A percentile compares a stretch with the other conserved stretches of the same genome.
phyloP scores from a whole-genome alignment of 92 coral and sea anemone genomes.

The Zoanthus sociatus region DNA sequence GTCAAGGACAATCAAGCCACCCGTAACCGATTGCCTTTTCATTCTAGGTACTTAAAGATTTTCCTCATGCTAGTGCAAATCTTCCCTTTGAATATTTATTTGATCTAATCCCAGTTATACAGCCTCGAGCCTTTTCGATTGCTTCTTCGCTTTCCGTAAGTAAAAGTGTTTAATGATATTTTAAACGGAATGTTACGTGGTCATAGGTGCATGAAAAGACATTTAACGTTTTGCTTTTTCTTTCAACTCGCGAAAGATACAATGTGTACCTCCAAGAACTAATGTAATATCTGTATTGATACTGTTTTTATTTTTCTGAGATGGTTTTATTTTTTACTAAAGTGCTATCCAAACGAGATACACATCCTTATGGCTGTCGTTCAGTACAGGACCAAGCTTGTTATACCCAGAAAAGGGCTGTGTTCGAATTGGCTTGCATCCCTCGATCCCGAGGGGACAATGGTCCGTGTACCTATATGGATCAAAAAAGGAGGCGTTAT shows the following conservation, averaged over 20 bases:
- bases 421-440: conserved; percentile 98
- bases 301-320: not conserved
- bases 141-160: conserved; percentile 90
- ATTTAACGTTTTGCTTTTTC: too few species aligned
- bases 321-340: not conserved
- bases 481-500: conserved; percentile 83
- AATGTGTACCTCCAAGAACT: not conserved
- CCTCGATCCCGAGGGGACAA: conserved; percentile 52
- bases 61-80: conserved; percentile 88
- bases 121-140: conserved; percentile 96
- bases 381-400: conserved; percentile 86
- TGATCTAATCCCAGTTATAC: conserved; percentile 90
- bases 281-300: not conserved
- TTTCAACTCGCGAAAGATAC: not conserved
- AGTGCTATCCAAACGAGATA: conserved; percentile 88
- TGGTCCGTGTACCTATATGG: conserved; percentile 82
- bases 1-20: too few species aligned
- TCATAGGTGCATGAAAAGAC: not conserved
- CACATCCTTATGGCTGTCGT: conserved; percentile 98
- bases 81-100: conserved; percentile 86
- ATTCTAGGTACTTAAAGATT: conserved; percentile 87
- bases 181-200: not conserved
- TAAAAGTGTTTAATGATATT: not conserved
- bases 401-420: conserved; percentile 86
- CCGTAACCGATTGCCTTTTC: too few species aligned